These are phyloP conservation scores for Epistrophella euchroma DNA, from an alignment of 2,888 invertebrate genomes.

Conservation along the genomic window DNA sequence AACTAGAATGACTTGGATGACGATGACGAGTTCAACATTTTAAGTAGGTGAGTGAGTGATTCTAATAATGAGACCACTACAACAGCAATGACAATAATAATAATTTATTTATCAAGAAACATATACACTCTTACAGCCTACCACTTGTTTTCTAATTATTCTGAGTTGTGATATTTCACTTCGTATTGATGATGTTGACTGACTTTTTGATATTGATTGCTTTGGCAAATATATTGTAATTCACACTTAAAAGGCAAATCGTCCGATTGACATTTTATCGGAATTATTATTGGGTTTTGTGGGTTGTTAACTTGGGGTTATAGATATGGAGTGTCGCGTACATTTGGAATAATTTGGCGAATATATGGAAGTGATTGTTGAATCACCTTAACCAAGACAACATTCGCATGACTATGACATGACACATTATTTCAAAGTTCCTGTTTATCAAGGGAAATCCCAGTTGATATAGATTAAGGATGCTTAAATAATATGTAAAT, in stretches of 20 bases:
- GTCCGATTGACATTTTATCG: conserved; percentile 5
- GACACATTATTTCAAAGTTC: not conserved
- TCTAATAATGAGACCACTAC: conserved; percentile 15
- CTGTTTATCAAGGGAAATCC: not conserved
- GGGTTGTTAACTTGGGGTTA: not conserved
- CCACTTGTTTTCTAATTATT: conserved; percentile 1
- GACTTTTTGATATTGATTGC: not conserved
- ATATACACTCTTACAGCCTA: not conserved
- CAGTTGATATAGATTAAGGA: not conserved
- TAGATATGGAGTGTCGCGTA: not conserved
- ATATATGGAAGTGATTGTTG: not conserved
- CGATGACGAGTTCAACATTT: conserved; percentile 15
- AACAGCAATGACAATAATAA: conserved; percentile 12
- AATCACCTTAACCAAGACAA: not conserved
- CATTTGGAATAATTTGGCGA: not conserved
- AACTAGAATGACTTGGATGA: conserved; percentile 2
- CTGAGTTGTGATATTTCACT: conserved; percentile 1
- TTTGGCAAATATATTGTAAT: not conserved
- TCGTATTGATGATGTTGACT: not conserved
- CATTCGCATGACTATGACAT: not conserved
- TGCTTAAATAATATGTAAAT: not conserved
- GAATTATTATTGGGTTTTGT: not conserved
- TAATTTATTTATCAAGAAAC: not conserved
- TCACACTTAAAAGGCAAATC: conserved; percentile 5
- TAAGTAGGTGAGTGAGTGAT: conserved; percentile 24